These are phyloP conservation scores for Mormyrus hasselquistii DNA, from an alignment of 2,797 vertebrate species.

Conservation along the genomic window DNA sequence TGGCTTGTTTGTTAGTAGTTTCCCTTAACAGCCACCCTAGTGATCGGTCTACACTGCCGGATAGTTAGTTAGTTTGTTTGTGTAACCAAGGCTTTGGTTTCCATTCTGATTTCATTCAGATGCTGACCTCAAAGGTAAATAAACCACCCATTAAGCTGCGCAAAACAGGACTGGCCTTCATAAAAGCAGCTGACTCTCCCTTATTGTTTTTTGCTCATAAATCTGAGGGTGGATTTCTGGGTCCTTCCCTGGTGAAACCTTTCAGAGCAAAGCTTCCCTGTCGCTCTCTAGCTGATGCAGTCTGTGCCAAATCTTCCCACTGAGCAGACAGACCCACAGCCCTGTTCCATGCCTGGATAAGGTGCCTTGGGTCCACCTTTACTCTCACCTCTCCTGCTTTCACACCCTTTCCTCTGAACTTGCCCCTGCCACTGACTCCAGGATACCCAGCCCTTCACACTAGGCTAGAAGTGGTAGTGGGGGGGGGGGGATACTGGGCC, in stretches of 20 bases:
- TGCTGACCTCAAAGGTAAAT: conserved; percentile 24
- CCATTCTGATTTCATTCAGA: conserved; percentile 15
- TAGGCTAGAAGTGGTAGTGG: background rate
- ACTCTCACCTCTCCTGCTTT: background rate
- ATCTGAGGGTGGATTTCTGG: background rate
- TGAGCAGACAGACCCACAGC: background rate
- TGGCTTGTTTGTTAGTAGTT: conserved; percentile 1
- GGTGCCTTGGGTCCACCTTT: background rate
- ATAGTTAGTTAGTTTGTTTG: conserved; percentile 24
- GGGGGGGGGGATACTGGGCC: background rate
- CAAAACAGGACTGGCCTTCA: conserved; percentile 1
- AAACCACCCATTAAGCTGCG: conserved; percentile 21
- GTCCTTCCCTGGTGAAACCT: background rate
- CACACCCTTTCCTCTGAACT: background rate
- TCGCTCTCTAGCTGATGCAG: background rate
- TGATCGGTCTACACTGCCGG: conserved; percentile 6
- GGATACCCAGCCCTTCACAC: background rate
- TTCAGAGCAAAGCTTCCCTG: background rate
- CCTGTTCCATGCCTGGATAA: background rate
- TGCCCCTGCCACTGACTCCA: background rate
- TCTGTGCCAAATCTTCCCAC: background rate
- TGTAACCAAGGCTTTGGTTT: conserved; percentile 19
- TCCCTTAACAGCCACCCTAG: conserved; percentile 21
- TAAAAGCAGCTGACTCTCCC: conserved; percentile 2
- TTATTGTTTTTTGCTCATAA: background rate